Conservation (phyloP, 2,113 vertebrate genomes). For the Mormyrus iriodes region DNA sequence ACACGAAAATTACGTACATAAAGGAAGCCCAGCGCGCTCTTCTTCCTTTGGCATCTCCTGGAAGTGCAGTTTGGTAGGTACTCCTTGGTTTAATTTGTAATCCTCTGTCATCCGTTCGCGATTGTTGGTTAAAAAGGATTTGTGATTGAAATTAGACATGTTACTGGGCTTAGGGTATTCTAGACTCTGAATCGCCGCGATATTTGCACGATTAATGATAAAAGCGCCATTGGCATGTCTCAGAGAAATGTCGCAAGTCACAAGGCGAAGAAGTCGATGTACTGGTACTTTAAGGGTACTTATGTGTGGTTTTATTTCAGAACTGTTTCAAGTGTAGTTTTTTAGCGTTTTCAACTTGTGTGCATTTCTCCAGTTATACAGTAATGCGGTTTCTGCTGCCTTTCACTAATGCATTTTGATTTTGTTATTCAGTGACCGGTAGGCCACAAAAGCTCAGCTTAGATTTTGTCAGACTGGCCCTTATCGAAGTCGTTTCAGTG, state of each 20-base stretch:
- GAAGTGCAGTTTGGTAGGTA: background rate
- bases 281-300: background rate
- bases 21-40: background rate
- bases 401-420: background rate
- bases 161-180: background rate
- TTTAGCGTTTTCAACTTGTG: background rate
- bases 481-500: slow-evolving; percentile 64
- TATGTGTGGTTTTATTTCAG: background rate
- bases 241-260: background rate
- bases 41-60: background rate
- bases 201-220: background rate
- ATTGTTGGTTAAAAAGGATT: background rate
- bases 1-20: background rate
- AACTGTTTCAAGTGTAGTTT: background rate
- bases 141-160: background rate
- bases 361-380: background rate
- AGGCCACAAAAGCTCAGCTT: background rate
- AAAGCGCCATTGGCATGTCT: background rate
- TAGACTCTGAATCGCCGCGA: background rate
- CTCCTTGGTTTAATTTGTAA: background rate
- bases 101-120: background rate
- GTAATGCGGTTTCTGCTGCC: background rate
- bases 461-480: slow-evolving; percentile 38
- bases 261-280: background rate
- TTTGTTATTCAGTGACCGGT: background rate